Evolutionary conservation across 2,888 invertebrate species (phyloP).

Genomic region (Mythimna lalbum): DNA sequence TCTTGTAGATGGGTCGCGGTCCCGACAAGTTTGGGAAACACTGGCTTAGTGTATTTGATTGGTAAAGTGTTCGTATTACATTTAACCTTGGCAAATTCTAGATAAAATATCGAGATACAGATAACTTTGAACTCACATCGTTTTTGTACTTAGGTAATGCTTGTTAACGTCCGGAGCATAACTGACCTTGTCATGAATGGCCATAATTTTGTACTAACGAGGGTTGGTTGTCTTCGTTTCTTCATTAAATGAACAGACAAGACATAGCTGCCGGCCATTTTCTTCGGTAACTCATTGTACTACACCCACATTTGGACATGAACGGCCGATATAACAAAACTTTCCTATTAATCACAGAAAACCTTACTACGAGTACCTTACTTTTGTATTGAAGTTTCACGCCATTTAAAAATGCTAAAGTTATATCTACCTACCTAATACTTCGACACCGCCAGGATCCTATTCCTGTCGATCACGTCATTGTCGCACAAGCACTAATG

Average conservation of each 20-base stretch:
- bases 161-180: neutral
- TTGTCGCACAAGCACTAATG: too few species aligned
- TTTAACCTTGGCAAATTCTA: constrained; percentile 5
- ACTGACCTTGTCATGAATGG: neutral
- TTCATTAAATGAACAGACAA: neutral
- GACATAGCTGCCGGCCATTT: neutral
- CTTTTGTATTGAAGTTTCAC: too few species aligned
- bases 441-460: neutral
- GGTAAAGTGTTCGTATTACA: neutral
- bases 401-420: neutral
- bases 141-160: neutral
- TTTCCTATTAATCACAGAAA: too few species aligned
- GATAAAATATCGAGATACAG: neutral
- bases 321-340: neutral
- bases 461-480: neutral
- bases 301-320: too few species aligned
- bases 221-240: neutral
- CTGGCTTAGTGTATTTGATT: constrained; percentile 1
- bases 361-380: too few species aligned
- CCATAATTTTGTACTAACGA: neutral
- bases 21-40: too few species aligned
- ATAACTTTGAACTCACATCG: neutral
- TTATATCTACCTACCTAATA: neutral
- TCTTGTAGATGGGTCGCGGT: too few species aligned
- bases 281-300: neutral